These are phyloP conservation scores for Virgularia gustaviana DNA, from an alignment of 92 coral and sea anemone genomes.

Conservation along the genomic window DNA sequence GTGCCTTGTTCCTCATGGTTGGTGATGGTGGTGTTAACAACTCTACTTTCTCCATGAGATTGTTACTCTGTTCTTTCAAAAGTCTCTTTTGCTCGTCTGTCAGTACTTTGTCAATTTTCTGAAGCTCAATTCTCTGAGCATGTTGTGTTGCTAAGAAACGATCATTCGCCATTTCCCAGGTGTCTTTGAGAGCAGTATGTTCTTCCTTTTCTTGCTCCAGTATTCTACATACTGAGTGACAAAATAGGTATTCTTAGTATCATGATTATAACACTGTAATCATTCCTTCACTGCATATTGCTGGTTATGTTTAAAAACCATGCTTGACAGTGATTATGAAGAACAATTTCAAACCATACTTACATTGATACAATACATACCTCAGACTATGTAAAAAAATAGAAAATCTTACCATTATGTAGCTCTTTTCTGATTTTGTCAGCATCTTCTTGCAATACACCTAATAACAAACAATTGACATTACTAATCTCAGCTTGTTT, in stretches of 20 bases:
- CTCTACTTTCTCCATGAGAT: slow-evolving; percentile 12
- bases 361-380: too few relatives aligned
- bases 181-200: slow-evolving; percentile 82
- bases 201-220: slow-evolving; percentile 87
- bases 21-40: slow-evolving; percentile 62
- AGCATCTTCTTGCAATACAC: slow-evolving; percentile 92
- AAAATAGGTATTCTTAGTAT: not conserved
- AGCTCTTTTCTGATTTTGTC: slow-evolving; percentile 90
- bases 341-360: too few relatives aligned
- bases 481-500: too few relatives aligned
- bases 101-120: slow-evolving; percentile 62
- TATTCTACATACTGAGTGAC: slow-evolving; percentile 65
- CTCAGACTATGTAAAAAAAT: not conserved
- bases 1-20: slow-evolving; percentile 24
- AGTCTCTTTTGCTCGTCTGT: slow-evolving; percentile 67
- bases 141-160: slow-evolving; percentile 80
- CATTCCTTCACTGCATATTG: too few relatives aligned
- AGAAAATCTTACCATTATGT: slow-evolving; percentile 73
- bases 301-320: too few relatives aligned
- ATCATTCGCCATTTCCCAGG: slow-evolving; percentile 98
- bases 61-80: slow-evolving; percentile 46
- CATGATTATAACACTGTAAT: not conserved
- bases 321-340: too few relatives aligned
- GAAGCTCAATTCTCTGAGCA: slow-evolving; percentile 58
- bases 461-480: slow-evolving; percentile 33